These are phyloP conservation scores for Seriola dumerili DNA, from an alignment of 2,113 vertebrate species.

Conservation along the genomic window DNA sequence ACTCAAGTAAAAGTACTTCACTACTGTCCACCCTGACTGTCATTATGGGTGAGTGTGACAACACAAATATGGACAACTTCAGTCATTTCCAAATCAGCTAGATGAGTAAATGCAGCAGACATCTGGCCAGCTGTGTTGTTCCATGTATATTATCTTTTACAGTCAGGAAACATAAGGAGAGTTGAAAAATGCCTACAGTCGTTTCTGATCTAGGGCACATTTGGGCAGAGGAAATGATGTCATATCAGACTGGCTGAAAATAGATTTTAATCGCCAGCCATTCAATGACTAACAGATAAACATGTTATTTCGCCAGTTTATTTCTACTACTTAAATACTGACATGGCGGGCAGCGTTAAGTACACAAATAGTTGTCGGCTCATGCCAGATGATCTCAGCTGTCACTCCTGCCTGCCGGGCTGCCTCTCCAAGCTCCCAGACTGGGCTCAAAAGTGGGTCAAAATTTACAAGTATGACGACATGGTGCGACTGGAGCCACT, in stretches of 20 bases:
- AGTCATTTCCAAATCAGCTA: background rate
- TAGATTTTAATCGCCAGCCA: background rate
- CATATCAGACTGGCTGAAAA: background rate
- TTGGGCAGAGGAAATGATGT: constrained; percentile 33
- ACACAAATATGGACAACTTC: background rate
- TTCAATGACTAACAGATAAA: background rate
- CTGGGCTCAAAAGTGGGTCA: background rate
- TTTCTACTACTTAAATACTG: background rate
- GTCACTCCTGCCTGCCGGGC: background rate
- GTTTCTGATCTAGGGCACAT: background rate
- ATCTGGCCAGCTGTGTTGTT: constrained; percentile 7
- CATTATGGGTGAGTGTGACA: background rate
- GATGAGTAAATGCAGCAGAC: background rate
- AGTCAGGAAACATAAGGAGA: background rate
- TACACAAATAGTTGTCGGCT: constrained; percentile 27
- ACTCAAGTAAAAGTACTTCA: too few species aligned
- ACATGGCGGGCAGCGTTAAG: background rate
- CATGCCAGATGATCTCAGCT: constrained; percentile 24
- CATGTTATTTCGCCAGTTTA: background rate
- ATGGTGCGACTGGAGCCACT: background rate
- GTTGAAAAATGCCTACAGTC: background rate
- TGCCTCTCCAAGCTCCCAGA: background rate
- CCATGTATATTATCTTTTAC: background rate
- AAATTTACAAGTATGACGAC: background rate
- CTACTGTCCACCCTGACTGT: background rate